Evolutionary conservation across 2,888 invertebrate species (phyloP).

Genomic region (Aporophyla lueneburgensis): DNA sequence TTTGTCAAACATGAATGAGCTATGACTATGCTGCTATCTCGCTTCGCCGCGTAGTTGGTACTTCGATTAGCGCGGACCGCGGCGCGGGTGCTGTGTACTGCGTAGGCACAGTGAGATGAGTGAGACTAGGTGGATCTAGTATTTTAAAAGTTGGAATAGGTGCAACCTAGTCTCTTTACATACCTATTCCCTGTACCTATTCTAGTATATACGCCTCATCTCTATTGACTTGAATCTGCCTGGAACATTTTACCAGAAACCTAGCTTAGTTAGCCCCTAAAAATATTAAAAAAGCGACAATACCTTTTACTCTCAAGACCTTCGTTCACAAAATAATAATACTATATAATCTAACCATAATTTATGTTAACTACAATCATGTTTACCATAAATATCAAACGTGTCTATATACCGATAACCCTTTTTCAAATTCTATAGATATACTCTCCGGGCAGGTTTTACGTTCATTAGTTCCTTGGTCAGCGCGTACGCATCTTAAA

Average conservation of each 20-base stretch:
- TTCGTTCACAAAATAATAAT: constrained; percentile 18
- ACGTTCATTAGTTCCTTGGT: constrained; percentile 44
- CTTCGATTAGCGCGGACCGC: too few relatives aligned
- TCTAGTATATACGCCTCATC: too few relatives aligned
- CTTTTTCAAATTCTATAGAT: constrained; percentile 28
- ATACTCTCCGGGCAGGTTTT: not conserved
- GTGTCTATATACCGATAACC: not conserved
- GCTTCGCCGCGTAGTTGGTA: too few relatives aligned
- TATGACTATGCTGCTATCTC: too few relatives aligned
- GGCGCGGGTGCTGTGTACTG: too few relatives aligned
- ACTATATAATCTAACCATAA: constrained; percentile 7
- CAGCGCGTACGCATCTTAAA: constrained; percentile 36
- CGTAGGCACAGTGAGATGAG: too few relatives aligned
- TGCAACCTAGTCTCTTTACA: too few relatives aligned
- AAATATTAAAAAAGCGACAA: not conserved
- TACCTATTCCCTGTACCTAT: too few relatives aligned
- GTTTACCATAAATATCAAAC: constrained; percentile 40
- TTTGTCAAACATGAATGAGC: too few relatives aligned
- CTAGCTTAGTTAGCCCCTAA: not conserved
- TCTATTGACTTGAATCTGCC: not conserved
- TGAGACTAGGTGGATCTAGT: too few relatives aligned
- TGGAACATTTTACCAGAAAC: not conserved
- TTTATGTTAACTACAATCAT: constrained; percentile 27
- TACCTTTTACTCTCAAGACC: not conserved
- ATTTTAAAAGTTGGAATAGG: too few relatives aligned